phyloP scores from a whole-genome alignment of 2,797 vertebrate genomes.

The Sternotherus odoratus region DNA sequence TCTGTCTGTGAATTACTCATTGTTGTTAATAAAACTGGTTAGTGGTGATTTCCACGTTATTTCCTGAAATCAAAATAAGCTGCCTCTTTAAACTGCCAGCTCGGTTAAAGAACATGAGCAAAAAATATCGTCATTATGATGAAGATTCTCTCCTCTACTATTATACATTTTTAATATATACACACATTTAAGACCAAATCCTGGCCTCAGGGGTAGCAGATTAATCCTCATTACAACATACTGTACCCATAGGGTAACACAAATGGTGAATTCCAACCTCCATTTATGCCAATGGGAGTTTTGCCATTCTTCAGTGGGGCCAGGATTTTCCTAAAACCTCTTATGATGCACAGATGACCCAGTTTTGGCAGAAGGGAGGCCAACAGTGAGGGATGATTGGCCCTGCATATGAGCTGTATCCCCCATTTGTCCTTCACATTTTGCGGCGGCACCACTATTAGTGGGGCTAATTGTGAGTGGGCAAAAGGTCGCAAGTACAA shows the following conservation, averaged over 20 bases:
- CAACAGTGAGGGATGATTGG: not conserved
- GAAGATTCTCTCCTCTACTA: not conserved
- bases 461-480: not conserved
- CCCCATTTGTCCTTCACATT: not conserved
- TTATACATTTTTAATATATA: not conserved
- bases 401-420: not conserved
- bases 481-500: not conserved
- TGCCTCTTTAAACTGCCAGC: not conserved
- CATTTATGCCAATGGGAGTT: not conserved
- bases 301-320: not conserved
- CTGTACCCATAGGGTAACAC: not conserved
- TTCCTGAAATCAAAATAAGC: constrained; percentile 2
- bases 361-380: not conserved
- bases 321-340: too few species aligned
- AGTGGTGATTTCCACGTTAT: not conserved
- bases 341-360: not conserved
- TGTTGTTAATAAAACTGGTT: not conserved
- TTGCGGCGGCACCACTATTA: not conserved
- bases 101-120: rapidly evolving
- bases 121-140: not conserved
- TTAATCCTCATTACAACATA: not conserved
- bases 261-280: not conserved
- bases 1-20: not conserved
- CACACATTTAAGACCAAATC: not conserved
- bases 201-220: not conserved